Evolutionary conservation across 2,888 invertebrate species (phyloP).

Genomic region (Charanyca ferruginea): DNA sequence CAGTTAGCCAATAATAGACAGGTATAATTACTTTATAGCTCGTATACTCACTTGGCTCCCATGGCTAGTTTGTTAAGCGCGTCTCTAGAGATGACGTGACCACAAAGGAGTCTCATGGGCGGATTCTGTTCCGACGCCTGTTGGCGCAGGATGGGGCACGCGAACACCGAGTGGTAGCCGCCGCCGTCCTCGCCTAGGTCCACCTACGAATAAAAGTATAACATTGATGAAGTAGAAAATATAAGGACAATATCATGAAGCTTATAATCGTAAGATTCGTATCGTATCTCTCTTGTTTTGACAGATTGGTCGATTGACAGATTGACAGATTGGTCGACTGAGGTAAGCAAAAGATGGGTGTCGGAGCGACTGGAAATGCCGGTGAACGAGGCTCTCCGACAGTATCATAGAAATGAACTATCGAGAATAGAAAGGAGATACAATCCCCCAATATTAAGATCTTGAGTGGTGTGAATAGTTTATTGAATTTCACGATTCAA

Average conservation of each 20-base stretch:
- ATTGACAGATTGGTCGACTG: background rate
- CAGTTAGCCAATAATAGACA: too few relatives aligned
- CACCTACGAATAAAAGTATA: constrained; percentile 90
- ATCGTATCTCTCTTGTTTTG: too few relatives aligned
- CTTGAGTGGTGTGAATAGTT: background rate
- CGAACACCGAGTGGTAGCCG: constrained; percentile 99
- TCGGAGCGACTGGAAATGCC: too few relatives aligned
- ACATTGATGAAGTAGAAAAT: too few relatives aligned
- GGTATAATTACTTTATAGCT: too few relatives aligned
- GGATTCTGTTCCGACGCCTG: constrained; percentile 99
- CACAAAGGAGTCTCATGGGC: constrained; percentile 98
- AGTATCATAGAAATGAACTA: background rate
- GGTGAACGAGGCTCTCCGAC: too few relatives aligned
- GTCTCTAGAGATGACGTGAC: constrained; percentile 99
- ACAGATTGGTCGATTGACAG: too few relatives aligned
- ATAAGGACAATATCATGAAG: too few relatives aligned
- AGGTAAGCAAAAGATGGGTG: too few relatives aligned
- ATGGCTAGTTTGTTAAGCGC: constrained; percentile 98
- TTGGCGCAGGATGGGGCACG: constrained; percentile 99
- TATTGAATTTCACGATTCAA: too few relatives aligned
- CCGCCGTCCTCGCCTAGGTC: constrained; percentile 98
- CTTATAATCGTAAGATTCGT: too few relatives aligned
- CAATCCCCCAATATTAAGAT: background rate
- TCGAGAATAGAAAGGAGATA: background rate
- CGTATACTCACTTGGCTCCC: constrained; percentile 94